Evolutionary conservation across 2,113 vertebrate species (phyloP).

Genomic region (Litocranius walleri): DNA sequence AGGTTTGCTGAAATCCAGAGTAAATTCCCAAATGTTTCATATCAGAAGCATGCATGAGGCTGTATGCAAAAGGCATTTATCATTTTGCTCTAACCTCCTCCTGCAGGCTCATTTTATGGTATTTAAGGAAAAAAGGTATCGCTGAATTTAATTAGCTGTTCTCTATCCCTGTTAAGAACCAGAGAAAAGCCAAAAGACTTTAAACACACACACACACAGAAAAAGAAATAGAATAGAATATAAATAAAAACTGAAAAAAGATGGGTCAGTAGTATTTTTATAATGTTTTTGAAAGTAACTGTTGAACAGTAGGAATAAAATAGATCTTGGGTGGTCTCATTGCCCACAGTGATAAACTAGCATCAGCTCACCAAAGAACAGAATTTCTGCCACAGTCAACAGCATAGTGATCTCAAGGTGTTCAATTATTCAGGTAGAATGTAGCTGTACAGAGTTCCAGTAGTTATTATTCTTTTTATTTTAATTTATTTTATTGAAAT

Average conservation of each 20-base stretch:
- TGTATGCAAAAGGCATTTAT: neutral
- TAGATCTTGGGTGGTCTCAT: neutral
- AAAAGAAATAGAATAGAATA: neutral
- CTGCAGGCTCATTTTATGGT: neutral
- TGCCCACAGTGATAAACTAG: neutral
- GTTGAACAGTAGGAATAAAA: neutral
- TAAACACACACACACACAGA: neutral
- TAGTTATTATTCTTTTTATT: neutral
- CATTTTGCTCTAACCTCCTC: neutral
- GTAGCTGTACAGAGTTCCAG: neutral
- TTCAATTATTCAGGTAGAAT: neutral
- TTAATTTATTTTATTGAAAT: neutral
- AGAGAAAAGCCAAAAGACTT: neutral
- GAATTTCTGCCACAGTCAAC: neutral
- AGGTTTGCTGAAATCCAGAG: neutral
- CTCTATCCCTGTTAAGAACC: neutral
- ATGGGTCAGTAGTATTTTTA: neutral
- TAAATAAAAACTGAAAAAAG: neutral
- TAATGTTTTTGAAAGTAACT: neutral
- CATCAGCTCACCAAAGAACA: neutral
- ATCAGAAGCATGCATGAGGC: neutral
- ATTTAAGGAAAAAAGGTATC: neutral
- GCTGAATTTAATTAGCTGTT: neutral
- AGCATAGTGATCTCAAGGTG: neutral
- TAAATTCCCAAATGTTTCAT: neutral